Percentiles rank a stretch among this genome's conserved stretches.
Evolutionary conservation across 2,113 vertebrate species (phyloP).

Genomic region (Bungarus multicinctus): DNA sequence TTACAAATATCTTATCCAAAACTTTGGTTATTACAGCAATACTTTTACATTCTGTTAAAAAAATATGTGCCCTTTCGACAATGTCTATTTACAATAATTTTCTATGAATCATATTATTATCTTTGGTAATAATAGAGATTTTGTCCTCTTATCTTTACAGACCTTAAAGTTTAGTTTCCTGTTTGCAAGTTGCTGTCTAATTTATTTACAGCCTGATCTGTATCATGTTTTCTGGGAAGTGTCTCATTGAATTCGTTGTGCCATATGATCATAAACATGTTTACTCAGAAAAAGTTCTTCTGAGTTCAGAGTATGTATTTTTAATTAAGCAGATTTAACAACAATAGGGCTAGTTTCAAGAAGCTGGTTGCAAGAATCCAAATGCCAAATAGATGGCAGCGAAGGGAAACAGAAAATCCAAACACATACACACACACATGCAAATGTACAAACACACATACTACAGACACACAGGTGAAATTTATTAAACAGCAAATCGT

Average conservation of each 20-base stretch:
- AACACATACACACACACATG: neutral
- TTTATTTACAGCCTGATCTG: neutral
- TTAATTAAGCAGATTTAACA: neutral
- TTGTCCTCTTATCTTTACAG: neutral
- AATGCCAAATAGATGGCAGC: neutral
- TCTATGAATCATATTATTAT: neutral
- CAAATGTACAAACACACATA: neutral
- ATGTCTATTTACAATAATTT: neutral
- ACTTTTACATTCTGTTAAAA: neutral
- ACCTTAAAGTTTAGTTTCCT: neutral
- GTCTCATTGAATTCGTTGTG: neutral
- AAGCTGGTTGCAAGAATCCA: neutral
- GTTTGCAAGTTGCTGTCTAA: neutral
- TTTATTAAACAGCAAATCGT: neutral
- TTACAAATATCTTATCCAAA: neutral
- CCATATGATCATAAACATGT: neutral
- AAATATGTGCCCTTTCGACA: neutral
- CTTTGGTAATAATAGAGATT: neutral
- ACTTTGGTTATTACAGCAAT: neutral
- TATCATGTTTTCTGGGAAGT: neutral
- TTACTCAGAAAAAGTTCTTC: neutral
- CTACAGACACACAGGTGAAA: neutral
- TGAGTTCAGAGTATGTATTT: neutral
- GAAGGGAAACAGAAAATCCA: neutral
- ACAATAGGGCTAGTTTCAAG: neutral